These are phyloP conservation scores for Metallyticus violacea DNA, from an alignment of 2,888 invertebrate genomes.

Conservation along the genomic window DNA sequence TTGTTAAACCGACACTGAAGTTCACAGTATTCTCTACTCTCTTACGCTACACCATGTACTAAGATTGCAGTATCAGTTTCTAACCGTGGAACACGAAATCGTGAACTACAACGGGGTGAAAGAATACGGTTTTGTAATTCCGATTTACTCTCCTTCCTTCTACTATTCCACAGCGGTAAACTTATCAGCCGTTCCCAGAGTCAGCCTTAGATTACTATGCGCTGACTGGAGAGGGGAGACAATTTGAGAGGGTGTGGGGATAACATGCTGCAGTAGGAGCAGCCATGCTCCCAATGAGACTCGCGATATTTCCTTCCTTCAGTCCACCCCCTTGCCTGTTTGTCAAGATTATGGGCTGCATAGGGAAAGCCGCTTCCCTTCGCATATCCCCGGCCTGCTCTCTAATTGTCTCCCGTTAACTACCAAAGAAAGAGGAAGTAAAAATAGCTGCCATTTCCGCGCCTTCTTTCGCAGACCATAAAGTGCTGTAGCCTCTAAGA, in stretches of 20 bases:
- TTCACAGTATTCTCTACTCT: no score
- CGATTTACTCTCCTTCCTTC: no score
- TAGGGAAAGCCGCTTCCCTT: neutral
- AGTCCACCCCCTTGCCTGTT: conserved; percentile 13
- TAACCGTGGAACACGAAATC: neutral
- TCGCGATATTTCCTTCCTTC: no score
- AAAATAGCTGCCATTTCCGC: neutral
- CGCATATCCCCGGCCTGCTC: neutral
- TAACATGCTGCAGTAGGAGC: neutral
- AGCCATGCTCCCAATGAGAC: neutral
- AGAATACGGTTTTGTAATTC: neutral
- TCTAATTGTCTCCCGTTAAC: conserved; percentile 9
- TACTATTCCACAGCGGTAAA: neutral
- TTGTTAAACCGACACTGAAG: no score
- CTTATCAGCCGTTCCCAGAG: neutral
- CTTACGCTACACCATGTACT: no score
- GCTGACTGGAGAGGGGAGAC: neutral
- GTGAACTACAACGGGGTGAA: neutral
- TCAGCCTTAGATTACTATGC: no score
- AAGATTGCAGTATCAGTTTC: no score
- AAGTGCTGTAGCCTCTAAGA: neutral
- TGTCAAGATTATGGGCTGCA: conserved; percentile 17
- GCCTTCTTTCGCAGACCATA: neutral
- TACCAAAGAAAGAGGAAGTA: neutral
- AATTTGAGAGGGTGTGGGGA: neutral